phyloP scores from a whole-genome alignment of 2,797 vertebrate genomes.

The Smutsia temminckii region DNA sequence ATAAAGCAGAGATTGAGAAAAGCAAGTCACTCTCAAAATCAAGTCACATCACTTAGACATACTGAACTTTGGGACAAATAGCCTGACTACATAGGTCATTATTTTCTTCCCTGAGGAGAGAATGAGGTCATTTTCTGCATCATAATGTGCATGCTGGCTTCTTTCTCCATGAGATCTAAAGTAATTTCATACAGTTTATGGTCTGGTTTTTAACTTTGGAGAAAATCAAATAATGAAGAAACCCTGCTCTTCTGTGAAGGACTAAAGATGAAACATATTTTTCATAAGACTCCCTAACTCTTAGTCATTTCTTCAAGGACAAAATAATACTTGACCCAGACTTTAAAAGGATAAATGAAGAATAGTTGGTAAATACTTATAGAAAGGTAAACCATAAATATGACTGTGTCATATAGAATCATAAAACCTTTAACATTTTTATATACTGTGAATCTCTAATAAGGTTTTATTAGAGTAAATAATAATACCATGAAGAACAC shows the following conservation, averaged over 20 bases:
- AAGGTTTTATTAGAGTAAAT: slow-evolving; percentile 43
- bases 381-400: slow-evolving; percentile 63
- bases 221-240: background rate
- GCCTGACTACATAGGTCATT: background rate
- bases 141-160: background rate
- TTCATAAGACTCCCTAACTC: background rate
- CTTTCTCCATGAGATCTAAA: background rate
- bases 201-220: background rate
- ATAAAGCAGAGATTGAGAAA: background rate
- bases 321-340: slow-evolving; percentile 36
- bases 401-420: slow-evolving; percentile 32
- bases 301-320: background rate
- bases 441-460: slow-evolving; percentile 62
- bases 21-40: background rate
- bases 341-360: slow-evolving; percentile 21
- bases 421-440: slow-evolving; percentile 58
- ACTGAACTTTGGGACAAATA: background rate
- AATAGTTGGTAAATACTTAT: slow-evolving; percentile 14
- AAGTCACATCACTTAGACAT: background rate
- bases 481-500: slow-evolving; percentile 55
- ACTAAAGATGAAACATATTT: background rate
- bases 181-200: background rate
- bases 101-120: background rate
- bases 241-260: background rate
- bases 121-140: background rate